phyloP scores from a whole-genome alignment of 2,797 vertebrate genomes.

The Gallirallus australis region DNA sequence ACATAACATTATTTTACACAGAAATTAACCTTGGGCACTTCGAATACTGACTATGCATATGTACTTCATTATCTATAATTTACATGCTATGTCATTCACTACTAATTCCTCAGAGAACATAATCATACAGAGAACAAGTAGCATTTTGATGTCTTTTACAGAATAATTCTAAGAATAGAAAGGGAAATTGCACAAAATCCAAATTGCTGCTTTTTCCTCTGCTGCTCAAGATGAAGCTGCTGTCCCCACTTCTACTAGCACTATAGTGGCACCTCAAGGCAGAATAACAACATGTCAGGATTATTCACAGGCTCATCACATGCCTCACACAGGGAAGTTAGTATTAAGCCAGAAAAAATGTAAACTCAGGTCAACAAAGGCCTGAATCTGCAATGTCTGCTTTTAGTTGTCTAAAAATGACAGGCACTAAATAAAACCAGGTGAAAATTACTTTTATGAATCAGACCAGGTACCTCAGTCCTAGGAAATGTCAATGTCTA shows the following conservation, averaged over 20 bases:
- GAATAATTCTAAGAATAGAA: slow-evolving; percentile 1
- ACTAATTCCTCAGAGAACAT: slow-evolving; percentile 22
- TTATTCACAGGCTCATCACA: not conserved
- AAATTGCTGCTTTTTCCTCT: not conserved
- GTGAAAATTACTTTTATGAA: not conserved
- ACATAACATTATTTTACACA: not conserved
- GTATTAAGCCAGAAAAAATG: not conserved
- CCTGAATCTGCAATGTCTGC: not conserved
- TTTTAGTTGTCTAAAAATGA: not conserved
- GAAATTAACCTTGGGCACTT: slow-evolving; percentile 31
- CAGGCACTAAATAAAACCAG: not conserved
- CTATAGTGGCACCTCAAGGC: slow-evolving; percentile 41
- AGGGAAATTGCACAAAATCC: not conserved
- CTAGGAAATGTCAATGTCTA: not conserved
- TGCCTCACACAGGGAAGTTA: not conserved
- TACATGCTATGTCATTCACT: not conserved
- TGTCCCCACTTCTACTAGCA: not conserved
- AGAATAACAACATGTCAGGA: not conserved
- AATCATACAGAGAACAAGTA: not conserved
- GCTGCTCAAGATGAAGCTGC: not conserved
- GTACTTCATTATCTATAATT: slow-evolving; percentile 32
- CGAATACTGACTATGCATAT: not conserved
- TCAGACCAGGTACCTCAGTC: not conserved
- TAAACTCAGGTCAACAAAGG: not conserved
- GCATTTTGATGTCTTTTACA: slow-evolving; percentile 9